These are phyloP conservation scores for Strigamia maritima DNA, from an alignment of 2,888 invertebrate species.

Conservation along the genomic window DNA sequence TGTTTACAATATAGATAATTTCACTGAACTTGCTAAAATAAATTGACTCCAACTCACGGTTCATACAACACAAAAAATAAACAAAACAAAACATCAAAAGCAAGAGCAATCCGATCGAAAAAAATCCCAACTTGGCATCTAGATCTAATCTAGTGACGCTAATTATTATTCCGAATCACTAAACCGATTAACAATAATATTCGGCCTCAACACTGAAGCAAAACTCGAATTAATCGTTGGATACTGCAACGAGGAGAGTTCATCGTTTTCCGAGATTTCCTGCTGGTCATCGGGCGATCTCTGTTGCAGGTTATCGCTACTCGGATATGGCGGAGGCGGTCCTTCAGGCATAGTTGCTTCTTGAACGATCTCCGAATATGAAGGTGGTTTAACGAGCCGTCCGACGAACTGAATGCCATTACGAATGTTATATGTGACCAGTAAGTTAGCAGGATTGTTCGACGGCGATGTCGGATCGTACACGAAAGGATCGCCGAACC, in stretches of 20 bases:
- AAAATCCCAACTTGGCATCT: neutral
- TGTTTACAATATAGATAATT: neutral
- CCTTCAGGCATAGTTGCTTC: slow-evolving; percentile 51
- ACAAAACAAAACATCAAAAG: neutral
- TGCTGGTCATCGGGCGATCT: neutral
- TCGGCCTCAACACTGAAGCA: slow-evolving; percentile 25
- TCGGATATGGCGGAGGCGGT: slow-evolving; percentile 57
- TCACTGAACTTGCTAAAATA: neutral
- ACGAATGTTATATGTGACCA: slow-evolving; percentile 54
- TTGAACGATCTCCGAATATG: slow-evolving; percentile 52
- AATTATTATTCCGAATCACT: slow-evolving; percentile 35
- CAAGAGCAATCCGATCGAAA: neutral
- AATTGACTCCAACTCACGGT: no score
- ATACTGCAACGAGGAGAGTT: neutral
- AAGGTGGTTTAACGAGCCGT: slow-evolving; percentile 53
- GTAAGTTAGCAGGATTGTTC: slow-evolving; percentile 46
- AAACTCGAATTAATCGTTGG: neutral
- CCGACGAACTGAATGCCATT: slow-evolving; percentile 54
- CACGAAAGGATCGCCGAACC: neutral
- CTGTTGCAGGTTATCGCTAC: slow-evolving; percentile 46
- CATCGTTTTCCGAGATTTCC: neutral
- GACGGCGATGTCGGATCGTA: slow-evolving; percentile 5
- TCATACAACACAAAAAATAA: no score
- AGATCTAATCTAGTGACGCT: neutral
- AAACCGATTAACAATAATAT: slow-evolving; percentile 34